These are phyloP conservation scores for Sebastes flavidus DNA, from an alignment of 2,797 vertebrate genomes.

Conservation along the genomic window DNA sequence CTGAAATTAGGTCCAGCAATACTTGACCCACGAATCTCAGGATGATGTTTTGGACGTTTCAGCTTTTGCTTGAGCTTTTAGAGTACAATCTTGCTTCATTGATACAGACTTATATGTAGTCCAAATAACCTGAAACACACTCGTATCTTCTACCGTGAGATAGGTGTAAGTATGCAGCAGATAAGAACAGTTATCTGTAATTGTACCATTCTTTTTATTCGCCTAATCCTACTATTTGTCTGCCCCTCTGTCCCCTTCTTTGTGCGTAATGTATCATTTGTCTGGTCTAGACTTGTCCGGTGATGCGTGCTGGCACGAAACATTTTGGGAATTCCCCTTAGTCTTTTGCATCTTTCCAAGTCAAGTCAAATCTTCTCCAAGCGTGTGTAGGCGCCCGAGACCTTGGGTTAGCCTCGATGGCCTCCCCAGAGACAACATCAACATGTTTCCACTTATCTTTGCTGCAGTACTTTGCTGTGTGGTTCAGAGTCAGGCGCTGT, in stretches of 20 bases:
- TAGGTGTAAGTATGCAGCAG: conserved; percentile 10
- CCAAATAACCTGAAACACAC: not conserved
- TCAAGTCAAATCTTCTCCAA: not conserved
- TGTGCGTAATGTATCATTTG: conserved; percentile 58
- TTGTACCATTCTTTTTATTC: conserved; percentile 38
- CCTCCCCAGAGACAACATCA: conserved; percentile 30
- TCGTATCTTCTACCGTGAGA: not conserved
- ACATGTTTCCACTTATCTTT: conserved; percentile 62
- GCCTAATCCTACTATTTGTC: conserved; percentile 51
- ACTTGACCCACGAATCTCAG: not conserved
- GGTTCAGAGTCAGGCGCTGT: conserved; percentile 9
- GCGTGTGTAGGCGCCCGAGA: conserved; percentile 32
- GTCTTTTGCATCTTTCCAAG: conserved; percentile 40
- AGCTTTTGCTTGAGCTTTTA: not conserved
- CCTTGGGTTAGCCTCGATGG: conserved; percentile 35
- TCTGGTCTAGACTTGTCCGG: conserved; percentile 75
- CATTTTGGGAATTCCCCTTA: conserved; percentile 72
- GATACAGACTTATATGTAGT: too few species aligned
- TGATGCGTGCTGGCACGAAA: conserved; percentile 53
- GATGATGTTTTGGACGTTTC: not conserved
- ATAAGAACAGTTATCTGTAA: conserved; percentile 39
- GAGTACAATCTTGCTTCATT: too few species aligned
- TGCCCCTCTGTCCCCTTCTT: conserved; percentile 46
- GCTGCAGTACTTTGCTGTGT: conserved; percentile 1
- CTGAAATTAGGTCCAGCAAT: not conserved